Evolutionary conservation across 2,113 vertebrate genomes (phyloP), one percentile per base, ranked within the genome.

Genomic region (Anguilla japonica): DNA sequence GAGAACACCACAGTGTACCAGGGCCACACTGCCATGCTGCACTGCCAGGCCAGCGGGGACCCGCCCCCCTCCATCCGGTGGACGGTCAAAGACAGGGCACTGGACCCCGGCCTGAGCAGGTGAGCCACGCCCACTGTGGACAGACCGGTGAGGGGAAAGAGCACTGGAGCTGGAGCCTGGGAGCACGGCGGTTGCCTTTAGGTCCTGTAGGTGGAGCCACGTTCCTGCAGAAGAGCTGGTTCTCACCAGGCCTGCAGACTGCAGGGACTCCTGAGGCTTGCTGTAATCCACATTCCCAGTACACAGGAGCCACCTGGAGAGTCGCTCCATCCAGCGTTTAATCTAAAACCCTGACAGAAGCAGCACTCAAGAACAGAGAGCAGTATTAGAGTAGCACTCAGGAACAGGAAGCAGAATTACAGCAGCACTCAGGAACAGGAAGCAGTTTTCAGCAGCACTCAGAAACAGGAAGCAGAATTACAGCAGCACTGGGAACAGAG

Each of bases 1-100:
- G 97, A 99, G 91, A 96, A 96, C 80, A 99, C 96, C 0, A 99
- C 98, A 0, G 98, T 99, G 90, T 99, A 99, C 92, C 97, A 97
- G 91, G 98, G 98, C 6, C 97, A 99, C 94, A 97, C 97, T 0
- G 98, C 98, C n/a, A 92, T 98, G 90, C 96, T 99, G 88, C 98
- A 97, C 93, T 99, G 98, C 84, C 98, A 99, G 96, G 98, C 97
- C 41, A 95, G 94, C 1, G 98, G 98, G 0, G 97, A 99, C 90
- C 98, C 98, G 0, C 84, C 95, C 85, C 98, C 98, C 0, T 96
- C 96, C 88, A 96, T 99, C 90, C 98, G 99, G 90, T 99, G 98
- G 98, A 98, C 97, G 87, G 95, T 97, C 84, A 99, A 97, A 89
- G 98, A 99, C 91, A 97, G 96, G 87, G 95, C 96, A 81, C 88